A percentile compares a stretch with the other conserved stretches of the same genome.
phyloP scores from a whole-genome alignment of 2,888 invertebrate genomes.

The Ichneumon xanthorius region DNA sequence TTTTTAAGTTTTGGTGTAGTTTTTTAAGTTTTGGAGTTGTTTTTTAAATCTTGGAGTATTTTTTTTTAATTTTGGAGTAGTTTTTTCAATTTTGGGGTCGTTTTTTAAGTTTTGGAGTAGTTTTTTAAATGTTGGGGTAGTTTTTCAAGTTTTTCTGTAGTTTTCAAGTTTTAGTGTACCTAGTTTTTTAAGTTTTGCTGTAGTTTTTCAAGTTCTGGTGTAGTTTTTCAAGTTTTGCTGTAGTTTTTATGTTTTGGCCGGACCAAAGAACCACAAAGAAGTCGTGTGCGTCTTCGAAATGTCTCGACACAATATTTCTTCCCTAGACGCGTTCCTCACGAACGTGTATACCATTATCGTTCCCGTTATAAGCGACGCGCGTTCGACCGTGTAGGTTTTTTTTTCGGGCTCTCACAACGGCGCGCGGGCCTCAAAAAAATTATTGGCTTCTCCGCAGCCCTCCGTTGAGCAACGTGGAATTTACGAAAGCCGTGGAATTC shows the following conservation, averaged over 20 bases:
- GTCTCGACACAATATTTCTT: conserved; percentile 41
- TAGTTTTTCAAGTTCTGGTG: too few relatives aligned
- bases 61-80: too few relatives aligned
- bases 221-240: too few relatives aligned
- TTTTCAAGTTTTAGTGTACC: too few relatives aligned
- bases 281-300: conserved; percentile 57
- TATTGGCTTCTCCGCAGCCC: conserved; percentile 26
- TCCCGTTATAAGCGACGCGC: conserved; percentile 25
- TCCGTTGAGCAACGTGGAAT: conserved; percentile 64
- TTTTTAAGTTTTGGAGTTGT: too few relatives aligned
- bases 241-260: neutral
- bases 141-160: too few relatives aligned
- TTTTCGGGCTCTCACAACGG: neutral
- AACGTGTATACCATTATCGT: conserved; percentile 42
- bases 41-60: too few relatives aligned
- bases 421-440: conserved; percentile 44
- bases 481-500: conserved; percentile 66
- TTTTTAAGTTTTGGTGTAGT: too few relatives aligned
- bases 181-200: too few relatives aligned
- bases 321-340: conserved; percentile 38
- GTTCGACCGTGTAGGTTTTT: neutral
- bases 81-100: too few relatives aligned
- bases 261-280: conserved; percentile 11
- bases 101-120: too few relatives aligned
- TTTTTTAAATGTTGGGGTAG: too few relatives aligned